Evolutionary conservation across 2,797 vertebrate genomes (phyloP).

Genomic region (Malurus leucopterus): DNA sequence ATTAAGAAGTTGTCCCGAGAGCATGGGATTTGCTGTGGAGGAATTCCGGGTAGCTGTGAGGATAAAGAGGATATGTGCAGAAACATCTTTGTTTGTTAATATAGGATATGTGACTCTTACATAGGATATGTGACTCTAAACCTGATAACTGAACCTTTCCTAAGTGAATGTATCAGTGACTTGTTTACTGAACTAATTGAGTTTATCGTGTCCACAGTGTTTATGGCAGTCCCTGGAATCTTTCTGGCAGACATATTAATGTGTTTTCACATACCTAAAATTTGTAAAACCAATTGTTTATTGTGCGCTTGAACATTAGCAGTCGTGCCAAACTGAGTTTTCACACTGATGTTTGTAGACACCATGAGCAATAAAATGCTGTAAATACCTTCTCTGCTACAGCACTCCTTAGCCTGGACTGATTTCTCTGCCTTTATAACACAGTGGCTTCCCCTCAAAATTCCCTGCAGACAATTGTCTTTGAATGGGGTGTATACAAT

Average conservation of each 20-base stretch:
- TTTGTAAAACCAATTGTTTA: slow-evolving; percentile 8
- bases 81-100: neutral
- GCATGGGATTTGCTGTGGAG: neutral
- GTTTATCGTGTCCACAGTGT: slow-evolving; percentile 29
- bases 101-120: neutral
- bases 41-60: neutral
- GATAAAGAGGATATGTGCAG: neutral
- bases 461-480: accelerated
- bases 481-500: neutral
- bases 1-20: neutral
- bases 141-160: neutral
- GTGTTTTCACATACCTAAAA: slow-evolving; percentile 29
- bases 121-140: neutral
- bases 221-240: slow-evolving; percentile 38
- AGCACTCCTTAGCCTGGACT: neutral
- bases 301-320: slow-evolving; percentile 3
- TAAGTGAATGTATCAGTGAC: neutral
- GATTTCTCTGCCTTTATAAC: neutral
- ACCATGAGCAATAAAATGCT: neutral
- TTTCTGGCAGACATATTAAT: slow-evolving; percentile 19
- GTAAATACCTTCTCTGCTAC: neutral
- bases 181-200: slow-evolving; percentile 44
- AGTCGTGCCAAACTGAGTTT: neutral
- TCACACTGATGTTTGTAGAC: neutral
- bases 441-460: neutral